A percentile compares a stretch with the other conserved stretches of the same genome.
phyloP scores from a whole-genome alignment of 2,113 vertebrate genomes.

The Oryzias javanicus region DNA sequence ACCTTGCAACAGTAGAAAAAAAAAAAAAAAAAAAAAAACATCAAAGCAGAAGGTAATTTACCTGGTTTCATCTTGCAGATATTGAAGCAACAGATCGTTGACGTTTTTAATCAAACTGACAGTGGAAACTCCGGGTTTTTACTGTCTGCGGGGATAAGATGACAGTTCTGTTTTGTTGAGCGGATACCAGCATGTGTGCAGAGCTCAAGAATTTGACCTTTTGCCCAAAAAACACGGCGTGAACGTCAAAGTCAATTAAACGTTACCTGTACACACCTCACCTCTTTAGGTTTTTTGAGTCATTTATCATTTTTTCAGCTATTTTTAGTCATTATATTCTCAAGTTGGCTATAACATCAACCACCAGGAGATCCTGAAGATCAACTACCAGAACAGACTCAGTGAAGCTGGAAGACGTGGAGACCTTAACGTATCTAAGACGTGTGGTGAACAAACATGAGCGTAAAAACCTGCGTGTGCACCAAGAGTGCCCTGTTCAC shows the following conservation, averaged over 20 bases:
- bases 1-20: constrained; percentile 34
- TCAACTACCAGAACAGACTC: too few species aligned
- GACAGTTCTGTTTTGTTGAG: constrained; percentile 30
- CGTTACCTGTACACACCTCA: constrained; percentile 2
- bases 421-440: too few species aligned
- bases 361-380: too few species aligned
- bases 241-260: constrained; percentile 32
- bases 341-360: too few species aligned
- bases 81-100: constrained; percentile 22
- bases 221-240: constrained; percentile 7
- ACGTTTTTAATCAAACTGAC: constrained; percentile 42
- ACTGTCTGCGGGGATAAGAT: constrained; percentile 42
- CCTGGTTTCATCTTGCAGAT: constrained; percentile 35
- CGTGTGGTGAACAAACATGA: too few species aligned
- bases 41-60: constrained; percentile 42
- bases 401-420: too few species aligned
- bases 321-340: too few species aligned
- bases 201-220: constrained; percentile 56
- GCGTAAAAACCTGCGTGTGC: too few species aligned
- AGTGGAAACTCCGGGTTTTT: constrained; percentile 46
- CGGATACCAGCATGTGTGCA: constrained; percentile 50
- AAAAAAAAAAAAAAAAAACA: constrained; percentile 37
- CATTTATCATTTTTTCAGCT: too few species aligned
- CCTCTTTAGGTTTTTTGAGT: too few species aligned
- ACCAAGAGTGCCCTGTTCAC: too few species aligned